Evolutionary conservation across 2,113 vertebrate species (phyloP).

Genomic region (Crotalus viridis): DNA sequence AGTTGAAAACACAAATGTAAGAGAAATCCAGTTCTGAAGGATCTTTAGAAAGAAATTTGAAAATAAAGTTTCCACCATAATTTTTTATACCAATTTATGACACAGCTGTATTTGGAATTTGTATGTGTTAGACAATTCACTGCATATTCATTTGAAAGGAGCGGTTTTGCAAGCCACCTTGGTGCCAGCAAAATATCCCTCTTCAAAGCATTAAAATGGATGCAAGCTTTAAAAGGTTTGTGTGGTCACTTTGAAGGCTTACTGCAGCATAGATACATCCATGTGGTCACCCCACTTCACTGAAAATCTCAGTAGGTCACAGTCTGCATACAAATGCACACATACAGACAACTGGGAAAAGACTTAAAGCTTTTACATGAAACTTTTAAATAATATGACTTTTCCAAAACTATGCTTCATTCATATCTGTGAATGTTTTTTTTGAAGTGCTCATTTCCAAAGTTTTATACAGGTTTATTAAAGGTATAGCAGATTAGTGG

Average conservation of each 20-base stretch:
- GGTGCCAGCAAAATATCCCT: neutral
- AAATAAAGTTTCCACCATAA: neutral
- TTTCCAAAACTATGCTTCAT: neutral
- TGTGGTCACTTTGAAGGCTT: neutral
- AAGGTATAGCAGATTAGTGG: neutral
- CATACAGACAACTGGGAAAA: neutral
- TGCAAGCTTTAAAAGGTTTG: neutral
- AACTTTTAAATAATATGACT: neutral
- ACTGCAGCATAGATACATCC: neutral
- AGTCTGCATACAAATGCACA: neutral
- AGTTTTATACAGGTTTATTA: neutral
- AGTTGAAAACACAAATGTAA: neutral
- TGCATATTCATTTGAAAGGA: neutral
- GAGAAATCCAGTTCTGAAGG: neutral
- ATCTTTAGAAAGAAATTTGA: neutral
- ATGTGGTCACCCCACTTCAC: neutral
- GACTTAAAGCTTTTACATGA: neutral
- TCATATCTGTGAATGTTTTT: neutral
- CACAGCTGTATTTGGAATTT: neutral
- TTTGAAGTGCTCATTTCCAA: neutral
- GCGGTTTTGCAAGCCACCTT: neutral
- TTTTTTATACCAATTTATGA: neutral
- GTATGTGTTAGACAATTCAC: neutral
- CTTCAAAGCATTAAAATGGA: neutral
- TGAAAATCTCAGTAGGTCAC: neutral